Evolutionary conservation across 2,113 vertebrate genomes (phyloP).

Genomic region (Cyphotilapia sp.): DNA sequence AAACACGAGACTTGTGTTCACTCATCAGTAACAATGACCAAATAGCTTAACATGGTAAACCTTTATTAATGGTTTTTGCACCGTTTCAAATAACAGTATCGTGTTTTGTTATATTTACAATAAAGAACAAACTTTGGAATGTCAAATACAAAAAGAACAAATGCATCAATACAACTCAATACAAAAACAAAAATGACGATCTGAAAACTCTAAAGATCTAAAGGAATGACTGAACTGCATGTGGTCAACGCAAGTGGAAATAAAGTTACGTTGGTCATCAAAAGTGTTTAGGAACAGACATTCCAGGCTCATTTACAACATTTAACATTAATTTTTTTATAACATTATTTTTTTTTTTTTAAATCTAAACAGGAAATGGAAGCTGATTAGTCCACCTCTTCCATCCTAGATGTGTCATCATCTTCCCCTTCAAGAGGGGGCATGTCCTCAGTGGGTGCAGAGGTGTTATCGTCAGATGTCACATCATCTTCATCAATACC

Average conservation of each 20-base stretch:
- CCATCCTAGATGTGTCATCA: conserved; percentile 93
- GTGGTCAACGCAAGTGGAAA: neutral
- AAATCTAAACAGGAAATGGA: neutral
- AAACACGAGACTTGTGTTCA: neutral
- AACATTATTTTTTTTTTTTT: neutral
- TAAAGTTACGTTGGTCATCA: neutral
- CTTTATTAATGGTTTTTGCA: conserved; percentile 53
- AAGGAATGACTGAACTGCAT: conserved; percentile 13
- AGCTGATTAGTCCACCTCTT: conserved; percentile 85
- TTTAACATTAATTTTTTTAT: conserved; percentile 15
- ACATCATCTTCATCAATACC: conserved; percentile 93
- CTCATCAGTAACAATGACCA: neutral
- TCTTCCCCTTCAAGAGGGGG: conserved; percentile 91
- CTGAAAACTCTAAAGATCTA: neutral
- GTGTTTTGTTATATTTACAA: conserved; percentile 48
- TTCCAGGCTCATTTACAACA: conserved; percentile 45
- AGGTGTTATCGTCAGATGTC: conserved; percentile 71
- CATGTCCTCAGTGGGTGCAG: conserved; percentile 87
- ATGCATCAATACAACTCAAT: neutral
- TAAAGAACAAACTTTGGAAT: conserved; percentile 35
- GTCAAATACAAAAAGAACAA: conserved; percentile 57
- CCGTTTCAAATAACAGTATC: conserved; percentile 23
- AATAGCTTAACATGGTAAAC: neutral
- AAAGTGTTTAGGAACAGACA: neutral
- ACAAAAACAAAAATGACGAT: conserved; percentile 24